These are phyloP conservation scores for Dimorphilus gyrociliatus DNA, from an alignment of 2,888 invertebrate species.

Conservation along the genomic window DNA sequence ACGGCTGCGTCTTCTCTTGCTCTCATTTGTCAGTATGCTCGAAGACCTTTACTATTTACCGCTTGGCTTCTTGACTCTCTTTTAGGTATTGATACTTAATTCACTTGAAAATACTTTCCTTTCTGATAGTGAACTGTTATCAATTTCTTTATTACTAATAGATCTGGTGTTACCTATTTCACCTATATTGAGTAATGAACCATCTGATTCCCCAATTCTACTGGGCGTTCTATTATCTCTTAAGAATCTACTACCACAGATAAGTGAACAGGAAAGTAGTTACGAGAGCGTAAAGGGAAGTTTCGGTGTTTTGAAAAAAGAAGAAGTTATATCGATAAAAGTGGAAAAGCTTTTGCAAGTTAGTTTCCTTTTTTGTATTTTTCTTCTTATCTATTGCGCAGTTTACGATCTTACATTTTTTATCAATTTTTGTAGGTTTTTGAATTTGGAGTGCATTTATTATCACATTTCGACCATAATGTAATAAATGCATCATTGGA, in stretches of 20 bases:
- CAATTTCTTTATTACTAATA: no score
- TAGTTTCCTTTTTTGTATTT: no score
- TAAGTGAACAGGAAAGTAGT: constrained; percentile 16
- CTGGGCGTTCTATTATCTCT: constrained; percentile 52
- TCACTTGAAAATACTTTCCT: constrained; percentile 15
- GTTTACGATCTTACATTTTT: constrained; percentile 6
- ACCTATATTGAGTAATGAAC: no score
- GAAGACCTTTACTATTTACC: constrained; percentile 52
- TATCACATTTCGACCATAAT: constrained; percentile 57
- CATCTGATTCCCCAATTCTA: no score
- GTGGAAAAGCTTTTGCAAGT: constrained; percentile 26
- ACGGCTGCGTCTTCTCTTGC: constrained; percentile 64
- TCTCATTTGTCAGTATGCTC: constrained; percentile 58
- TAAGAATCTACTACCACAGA: constrained; percentile 47
- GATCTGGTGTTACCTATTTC: no score
- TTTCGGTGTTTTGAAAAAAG: constrained; percentile 20
- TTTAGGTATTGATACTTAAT: constrained; percentile 45
- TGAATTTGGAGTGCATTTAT: constrained; percentile 41
- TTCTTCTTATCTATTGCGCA: no score
- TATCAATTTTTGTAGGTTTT: constrained; percentile 27
- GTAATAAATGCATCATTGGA: constrained; percentile 73
- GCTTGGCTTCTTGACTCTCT: constrained; percentile 50
- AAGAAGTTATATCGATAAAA: constrained; percentile 18
- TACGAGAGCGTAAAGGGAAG: constrained; percentile 27
- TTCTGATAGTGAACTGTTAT: constrained; percentile 1